Evolutionary conservation across 1,140 invertebrate genomes (phyloP), one percentile per base, ranked within the genome.

Genomic region (Drosophila melanica): DNA sequence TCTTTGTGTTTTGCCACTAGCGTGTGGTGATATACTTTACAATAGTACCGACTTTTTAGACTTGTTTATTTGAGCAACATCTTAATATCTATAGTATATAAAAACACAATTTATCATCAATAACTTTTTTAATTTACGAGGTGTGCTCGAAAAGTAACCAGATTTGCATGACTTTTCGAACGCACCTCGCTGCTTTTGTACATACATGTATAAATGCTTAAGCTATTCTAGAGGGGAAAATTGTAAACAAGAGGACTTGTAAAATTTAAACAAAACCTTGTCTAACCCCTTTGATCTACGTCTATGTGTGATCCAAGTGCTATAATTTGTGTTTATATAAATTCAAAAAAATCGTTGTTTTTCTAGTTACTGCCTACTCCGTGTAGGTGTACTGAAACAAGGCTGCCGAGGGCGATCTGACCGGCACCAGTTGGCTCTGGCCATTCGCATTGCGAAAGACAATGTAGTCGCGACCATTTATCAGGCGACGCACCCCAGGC

Each of bases 401-500:
- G 47, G 96, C 93, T 18, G 95, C 95, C 4, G 96, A 96, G 0
- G 95, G 95, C 6, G 94, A 94, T 76, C 95, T 92, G 0, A 95
- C 93, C 1, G 96, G 95, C 65, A 96, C 94, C 23, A 96, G 92
- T 71, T 94, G 93, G 9, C 92, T 94, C 16, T 94, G 93, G 0
- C 95, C 95, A 45, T 93, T 92, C 2, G 92, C 89, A 23, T 93
- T 93, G 6, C 93, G 93, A 18, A 95, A 92, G 0, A 96, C 93
- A 81, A 94, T 95, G 92, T 96, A 96, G 79, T 96, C 95, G 54
- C 95, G 93, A 2, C 96, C 96, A 75, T 96, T 96, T n/a, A 96
- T 94, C 11, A 93, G 92, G 59, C 93, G 93, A 59, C 92, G 93
- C 6, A 90, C 76, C 1, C 86, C 90, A 8, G 35, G 27, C 3